phyloP scores from a whole-genome alignment of 1,140 invertebrate genomes.

The Thaumetopoea pityocampa region DNA sequence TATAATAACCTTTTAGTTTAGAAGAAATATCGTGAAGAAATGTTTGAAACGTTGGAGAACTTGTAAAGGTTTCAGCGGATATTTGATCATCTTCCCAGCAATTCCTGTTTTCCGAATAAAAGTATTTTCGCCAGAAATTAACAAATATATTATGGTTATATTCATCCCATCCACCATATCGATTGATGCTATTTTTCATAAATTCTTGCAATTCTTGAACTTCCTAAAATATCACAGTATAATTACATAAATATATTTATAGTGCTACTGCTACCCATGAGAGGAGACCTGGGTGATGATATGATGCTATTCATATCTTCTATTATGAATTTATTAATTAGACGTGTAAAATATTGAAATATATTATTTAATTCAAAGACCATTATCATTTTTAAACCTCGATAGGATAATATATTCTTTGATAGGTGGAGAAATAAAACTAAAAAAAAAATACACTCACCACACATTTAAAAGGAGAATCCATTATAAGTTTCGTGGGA shows the following conservation, averaged over 20 bases:
- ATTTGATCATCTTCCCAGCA: slow-evolving; percentile 29
- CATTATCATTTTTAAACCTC: neutral
- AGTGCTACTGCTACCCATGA: neutral
- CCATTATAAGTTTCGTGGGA: slow-evolving; percentile 47
- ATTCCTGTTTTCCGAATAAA: slow-evolving; percentile 28
- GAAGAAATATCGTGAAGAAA: slow-evolving; percentile 7
- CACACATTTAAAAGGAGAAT: slow-evolving; percentile 47
- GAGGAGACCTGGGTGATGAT: neutral
- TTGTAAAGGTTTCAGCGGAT: slow-evolving; percentile 26
- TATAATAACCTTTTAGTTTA: slow-evolving; percentile 8
- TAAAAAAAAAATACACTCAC: slow-evolving; percentile 38
- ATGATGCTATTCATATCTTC: neutral
- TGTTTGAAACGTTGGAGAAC: slow-evolving; percentile 2
- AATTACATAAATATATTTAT: neutral
- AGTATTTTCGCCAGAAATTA: slow-evolving; percentile 62
- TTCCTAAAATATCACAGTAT: slow-evolving; percentile 41
- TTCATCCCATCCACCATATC: slow-evolving; percentile 71
- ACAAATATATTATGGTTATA: slow-evolving; percentile 73
- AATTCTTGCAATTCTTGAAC: slow-evolving; percentile 72
- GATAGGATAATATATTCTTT: slow-evolving; percentile 1
- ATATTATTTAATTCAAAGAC: too few species aligned
- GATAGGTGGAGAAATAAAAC: too few species aligned
- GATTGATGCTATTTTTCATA: slow-evolving; percentile 53
- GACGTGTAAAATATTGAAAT: too few species aligned
- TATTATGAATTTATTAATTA: too few species aligned